A percentile compares a stretch with the other conserved stretches of the same genome.
phyloP scores from a whole-genome alignment of 1,140 invertebrate genomes.

The Goniozus legneri region DNA sequence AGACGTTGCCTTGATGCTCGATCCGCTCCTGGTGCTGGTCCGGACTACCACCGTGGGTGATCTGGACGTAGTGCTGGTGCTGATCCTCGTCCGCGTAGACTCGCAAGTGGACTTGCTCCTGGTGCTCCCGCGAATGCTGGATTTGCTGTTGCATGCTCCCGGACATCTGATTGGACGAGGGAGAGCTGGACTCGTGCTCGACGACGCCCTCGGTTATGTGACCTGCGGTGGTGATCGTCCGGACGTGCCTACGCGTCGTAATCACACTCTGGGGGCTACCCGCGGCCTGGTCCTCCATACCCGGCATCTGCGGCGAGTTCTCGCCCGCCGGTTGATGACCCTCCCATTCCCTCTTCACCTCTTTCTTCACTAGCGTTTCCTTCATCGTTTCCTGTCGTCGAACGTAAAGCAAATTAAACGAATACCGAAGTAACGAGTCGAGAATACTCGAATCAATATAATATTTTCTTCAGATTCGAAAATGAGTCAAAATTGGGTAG shows the following conservation, averaged over 20 bases:
- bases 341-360: conserved; percentile 50
- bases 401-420: too few species aligned
- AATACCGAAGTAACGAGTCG: too few species aligned
- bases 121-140: conserved; percentile 9
- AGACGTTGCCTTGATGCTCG: conserved; percentile 40
- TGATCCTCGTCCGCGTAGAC: background rate
- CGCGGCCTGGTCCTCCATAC: conserved; percentile 16
- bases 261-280: conserved; percentile 52
- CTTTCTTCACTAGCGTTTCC: conserved; percentile 44
- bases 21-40: conserved; percentile 26
- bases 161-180: conserved; percentile 29
- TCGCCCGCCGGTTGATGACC: conserved; percentile 29
- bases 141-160: conserved; percentile 30
- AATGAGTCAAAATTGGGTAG: too few species aligned
- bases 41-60: conserved; percentile 31
- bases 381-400: conserved; percentile 44
- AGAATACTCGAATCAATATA: too few species aligned
- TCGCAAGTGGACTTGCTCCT: conserved; percentile 1
- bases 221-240: conserved; percentile 61
- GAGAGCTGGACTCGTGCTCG: conserved; percentile 42
- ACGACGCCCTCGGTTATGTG: conserved; percentile 56
- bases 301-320: conserved; percentile 28
- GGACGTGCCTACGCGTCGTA: conserved; percentile 54
- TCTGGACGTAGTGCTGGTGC: conserved; percentile 35
- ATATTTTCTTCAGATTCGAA: too few species aligned